A percentile compares a stretch with the other conserved stretches of the same genome.
Evolutionary conservation across 2,888 invertebrate genomes (phyloP).

Genomic region (Mesorhabditis sp.): DNA sequence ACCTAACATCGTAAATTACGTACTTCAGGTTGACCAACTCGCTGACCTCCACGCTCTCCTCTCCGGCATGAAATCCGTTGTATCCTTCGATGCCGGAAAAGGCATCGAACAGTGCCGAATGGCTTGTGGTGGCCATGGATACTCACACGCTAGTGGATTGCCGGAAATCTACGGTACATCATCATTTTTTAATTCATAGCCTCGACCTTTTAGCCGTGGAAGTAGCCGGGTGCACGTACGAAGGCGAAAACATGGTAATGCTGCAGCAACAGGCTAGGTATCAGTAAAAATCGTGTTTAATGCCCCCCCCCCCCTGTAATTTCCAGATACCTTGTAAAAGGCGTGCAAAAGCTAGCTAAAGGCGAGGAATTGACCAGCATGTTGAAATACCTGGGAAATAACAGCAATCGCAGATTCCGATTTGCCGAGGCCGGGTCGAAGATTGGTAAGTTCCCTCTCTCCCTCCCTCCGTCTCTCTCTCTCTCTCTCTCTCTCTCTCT

Average conservation of each 20-base stretch:
- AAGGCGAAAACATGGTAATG: slow-evolving; percentile 93
- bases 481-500: too few species aligned
- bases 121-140: slow-evolving; percentile 92
- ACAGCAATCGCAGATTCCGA: background rate
- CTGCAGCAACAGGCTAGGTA: slow-evolving; percentile 77
- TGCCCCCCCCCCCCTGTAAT: background rate
- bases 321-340: slow-evolving; percentile 73
- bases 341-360: slow-evolving; percentile 36
- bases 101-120: slow-evolving; percentile 79
- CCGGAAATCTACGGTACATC: slow-evolving; percentile 26
- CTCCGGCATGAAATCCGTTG: slow-evolving; percentile 86
- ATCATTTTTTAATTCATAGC: background rate
- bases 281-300: background rate
- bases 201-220: slow-evolving; percentile 58
- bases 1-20: slow-evolving; percentile 16
- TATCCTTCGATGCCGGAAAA: slow-evolving; percentile 66
- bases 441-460: background rate
- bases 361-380: slow-evolving; percentile 19
- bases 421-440: slow-evolving; percentile 3
- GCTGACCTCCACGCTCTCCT: slow-evolving; percentile 81
- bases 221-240: slow-evolving; percentile 87
- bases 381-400: slow-evolving; percentile 31
- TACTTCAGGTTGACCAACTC: slow-evolving; percentile 27
- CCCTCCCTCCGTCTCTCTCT: too few species aligned
- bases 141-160: slow-evolving; percentile 64